Evolutionary conservation across 2,888 invertebrate genomes (phyloP).

Genomic region (Colletes collaris): DNA sequence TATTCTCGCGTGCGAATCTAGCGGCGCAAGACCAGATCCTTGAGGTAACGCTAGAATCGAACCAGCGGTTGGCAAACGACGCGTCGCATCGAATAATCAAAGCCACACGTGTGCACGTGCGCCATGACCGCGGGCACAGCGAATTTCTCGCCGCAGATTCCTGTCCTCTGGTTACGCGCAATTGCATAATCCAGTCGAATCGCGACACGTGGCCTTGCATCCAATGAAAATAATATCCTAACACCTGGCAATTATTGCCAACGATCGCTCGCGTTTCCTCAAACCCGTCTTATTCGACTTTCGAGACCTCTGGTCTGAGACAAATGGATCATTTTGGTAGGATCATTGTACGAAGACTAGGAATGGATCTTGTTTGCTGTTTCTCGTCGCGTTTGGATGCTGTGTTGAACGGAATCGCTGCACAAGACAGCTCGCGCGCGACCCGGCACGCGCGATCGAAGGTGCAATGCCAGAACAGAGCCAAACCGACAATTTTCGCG

Average conservation of each 20-base stretch:
- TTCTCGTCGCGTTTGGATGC: too few relatives aligned
- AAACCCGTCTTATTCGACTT: too few relatives aligned
- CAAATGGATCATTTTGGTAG: too few relatives aligned
- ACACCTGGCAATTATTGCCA: not conserved
- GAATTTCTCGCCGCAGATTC: conserved; percentile 43
- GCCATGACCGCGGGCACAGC: conserved; percentile 39
- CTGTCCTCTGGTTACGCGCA: conserved; percentile 17
- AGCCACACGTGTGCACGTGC: conserved; percentile 37
- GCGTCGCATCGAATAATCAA: conserved; percentile 7
- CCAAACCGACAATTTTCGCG: conserved; percentile 34
- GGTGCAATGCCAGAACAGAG: conserved; percentile 12
- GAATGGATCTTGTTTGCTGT: too few relatives aligned
- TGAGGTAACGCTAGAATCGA: conserved; percentile 1
- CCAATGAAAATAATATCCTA: conserved; percentile 16
- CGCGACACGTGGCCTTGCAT: conserved; percentile 16
- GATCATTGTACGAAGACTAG: too few relatives aligned
- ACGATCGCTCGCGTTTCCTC: not conserved
- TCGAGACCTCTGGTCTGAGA: too few relatives aligned
- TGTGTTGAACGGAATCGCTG: not conserved
- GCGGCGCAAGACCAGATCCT: conserved; percentile 9
- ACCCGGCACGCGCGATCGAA: conserved; percentile 8
- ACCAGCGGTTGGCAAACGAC: conserved; percentile 28
- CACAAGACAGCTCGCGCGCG: too few relatives aligned
- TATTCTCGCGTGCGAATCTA: not conserved
- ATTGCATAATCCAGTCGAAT: conserved; percentile 42